Percentiles rank a stretch among this genome's conserved stretches.
phyloP scores from a whole-genome alignment of 2,888 invertebrate species.

The Leucophenga montana region DNA sequence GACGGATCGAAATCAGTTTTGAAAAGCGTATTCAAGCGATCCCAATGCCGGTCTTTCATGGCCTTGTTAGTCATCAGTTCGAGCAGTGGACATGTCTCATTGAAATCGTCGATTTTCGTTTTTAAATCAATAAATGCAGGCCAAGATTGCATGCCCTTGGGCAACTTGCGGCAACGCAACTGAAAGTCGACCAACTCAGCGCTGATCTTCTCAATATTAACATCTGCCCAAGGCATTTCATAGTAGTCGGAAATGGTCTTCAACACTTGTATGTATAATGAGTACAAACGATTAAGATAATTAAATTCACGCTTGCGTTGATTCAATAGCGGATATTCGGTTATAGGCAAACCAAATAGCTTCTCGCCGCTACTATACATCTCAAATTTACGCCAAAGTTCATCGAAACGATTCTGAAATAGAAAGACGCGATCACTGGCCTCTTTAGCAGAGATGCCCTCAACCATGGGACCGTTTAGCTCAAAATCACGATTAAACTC shows the following conservation, averaged over 20 bases:
- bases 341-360: conserved; percentile 86
- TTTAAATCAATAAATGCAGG: conserved; percentile 89
- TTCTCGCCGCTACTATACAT: conserved; percentile 89
- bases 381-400: conserved; percentile 85
- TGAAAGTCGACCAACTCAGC: conserved; percentile 88
- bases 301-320: conserved; percentile 88
- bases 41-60: conserved; percentile 89
- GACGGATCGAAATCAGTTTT: conserved; percentile 84
- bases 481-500: conserved; percentile 83
- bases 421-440: conserved; percentile 86
- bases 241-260: conserved; percentile 90
- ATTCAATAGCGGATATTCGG: conserved; percentile 86
- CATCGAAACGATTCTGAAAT: conserved; percentile 87
- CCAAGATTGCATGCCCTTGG: conserved; percentile 90
- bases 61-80: conserved; percentile 92
- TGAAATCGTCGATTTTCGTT: conserved; percentile 92
- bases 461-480: conserved; percentile 87
- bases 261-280: conserved; percentile 85
- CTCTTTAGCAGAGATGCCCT: conserved; percentile 87
- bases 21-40: conserved; percentile 75
- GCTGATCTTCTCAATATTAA: conserved; percentile 87
- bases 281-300: conserved; percentile 87
- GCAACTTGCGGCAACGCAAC: conserved; percentile 86
- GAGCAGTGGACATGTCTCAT: conserved; percentile 87
- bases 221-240: conserved; percentile 87